phyloP scores from a whole-genome alignment of 1,140 invertebrate genomes.

The Neotoxoptera formosana region DNA sequence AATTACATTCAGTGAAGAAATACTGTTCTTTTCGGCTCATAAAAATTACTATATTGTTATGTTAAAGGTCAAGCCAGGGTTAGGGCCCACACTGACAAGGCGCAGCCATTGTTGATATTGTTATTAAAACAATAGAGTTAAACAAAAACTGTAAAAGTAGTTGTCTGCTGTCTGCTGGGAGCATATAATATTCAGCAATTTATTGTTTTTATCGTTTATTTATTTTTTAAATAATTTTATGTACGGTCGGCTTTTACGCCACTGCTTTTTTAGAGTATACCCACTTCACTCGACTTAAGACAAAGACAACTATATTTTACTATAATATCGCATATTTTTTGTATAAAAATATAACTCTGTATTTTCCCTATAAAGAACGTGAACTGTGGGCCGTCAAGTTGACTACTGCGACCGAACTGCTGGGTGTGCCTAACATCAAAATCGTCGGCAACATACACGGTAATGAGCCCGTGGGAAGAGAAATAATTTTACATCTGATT shows the following conservation, averaged over 20 bases:
- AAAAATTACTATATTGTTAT: too few relatives aligned
- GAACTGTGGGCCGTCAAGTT: conserved; percentile 56
- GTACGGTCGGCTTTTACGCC: background rate
- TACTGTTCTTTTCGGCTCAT: too few relatives aligned
- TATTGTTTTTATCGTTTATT: background rate
- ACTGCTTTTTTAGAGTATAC: background rate
- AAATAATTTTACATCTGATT: conserved; percentile 68
- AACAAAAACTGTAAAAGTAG: background rate
- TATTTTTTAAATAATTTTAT: background rate
- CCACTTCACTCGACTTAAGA: background rate
- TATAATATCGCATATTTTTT: background rate
- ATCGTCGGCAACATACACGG: conserved; percentile 70
- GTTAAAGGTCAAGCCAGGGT: too few relatives aligned
- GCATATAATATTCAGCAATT: background rate
- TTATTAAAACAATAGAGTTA: too few relatives aligned
- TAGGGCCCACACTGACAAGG: too few relatives aligned
- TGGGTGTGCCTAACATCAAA: conserved; percentile 69
- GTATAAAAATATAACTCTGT: conserved; percentile 67
- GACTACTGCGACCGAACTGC: conserved; percentile 56
- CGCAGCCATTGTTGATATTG: too few relatives aligned
- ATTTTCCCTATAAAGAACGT: conserved; percentile 72
- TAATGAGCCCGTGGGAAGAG: conserved; percentile 68
- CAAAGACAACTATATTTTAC: background rate
- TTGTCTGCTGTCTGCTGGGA: background rate
- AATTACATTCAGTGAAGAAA: too few relatives aligned